Evolutionary conservation across 2,888 invertebrate genomes (phyloP).

Genomic region (Agrypnus murinus): DNA sequence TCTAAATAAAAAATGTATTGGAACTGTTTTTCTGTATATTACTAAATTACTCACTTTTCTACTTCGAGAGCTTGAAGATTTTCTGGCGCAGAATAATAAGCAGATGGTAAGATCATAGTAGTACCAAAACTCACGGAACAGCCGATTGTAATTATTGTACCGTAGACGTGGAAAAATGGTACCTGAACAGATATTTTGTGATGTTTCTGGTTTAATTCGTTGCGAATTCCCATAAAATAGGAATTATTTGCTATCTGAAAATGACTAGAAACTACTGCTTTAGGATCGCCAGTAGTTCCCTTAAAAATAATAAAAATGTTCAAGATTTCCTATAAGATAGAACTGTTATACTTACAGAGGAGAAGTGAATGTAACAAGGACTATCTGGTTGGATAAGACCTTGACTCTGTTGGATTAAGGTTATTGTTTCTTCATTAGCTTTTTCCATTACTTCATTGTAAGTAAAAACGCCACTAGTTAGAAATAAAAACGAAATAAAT

Average conservation of each 20-base stretch:
- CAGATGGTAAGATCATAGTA: slow-evolving; percentile 77
- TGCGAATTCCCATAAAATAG: slow-evolving; percentile 75
- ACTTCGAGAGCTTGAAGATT: slow-evolving; percentile 78
- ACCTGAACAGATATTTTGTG: slow-evolving; percentile 78
- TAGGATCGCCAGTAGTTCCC: slow-evolving; percentile 78
- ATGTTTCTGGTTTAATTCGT: slow-evolving; percentile 70
- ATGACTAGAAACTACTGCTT: slow-evolving; percentile 83
- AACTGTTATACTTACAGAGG: slow-evolving; percentile 29
- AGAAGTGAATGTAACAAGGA: slow-evolving; percentile 11
- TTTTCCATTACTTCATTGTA: background rate
- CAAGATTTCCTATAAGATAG: background rate
- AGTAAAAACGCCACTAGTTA: background rate
- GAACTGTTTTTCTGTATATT: too few species aligned
- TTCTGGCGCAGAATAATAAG: slow-evolving; percentile 76
- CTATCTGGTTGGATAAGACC: background rate
- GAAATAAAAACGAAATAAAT: too few species aligned
- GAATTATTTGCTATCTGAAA: slow-evolving; percentile 85
- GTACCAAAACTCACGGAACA: slow-evolving; percentile 76
- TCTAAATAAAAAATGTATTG: too few species aligned
- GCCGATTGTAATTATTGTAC: slow-evolving; percentile 78
- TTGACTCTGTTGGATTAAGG: background rate
- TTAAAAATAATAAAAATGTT: slow-evolving; percentile 52
- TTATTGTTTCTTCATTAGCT: background rate
- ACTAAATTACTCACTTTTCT: slow-evolving; percentile 83
- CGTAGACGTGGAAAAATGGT: slow-evolving; percentile 89